Base-by-base conservation (phyloP, 2,797 vertebrate genomes). In the Gallinago stenura region DNA sequence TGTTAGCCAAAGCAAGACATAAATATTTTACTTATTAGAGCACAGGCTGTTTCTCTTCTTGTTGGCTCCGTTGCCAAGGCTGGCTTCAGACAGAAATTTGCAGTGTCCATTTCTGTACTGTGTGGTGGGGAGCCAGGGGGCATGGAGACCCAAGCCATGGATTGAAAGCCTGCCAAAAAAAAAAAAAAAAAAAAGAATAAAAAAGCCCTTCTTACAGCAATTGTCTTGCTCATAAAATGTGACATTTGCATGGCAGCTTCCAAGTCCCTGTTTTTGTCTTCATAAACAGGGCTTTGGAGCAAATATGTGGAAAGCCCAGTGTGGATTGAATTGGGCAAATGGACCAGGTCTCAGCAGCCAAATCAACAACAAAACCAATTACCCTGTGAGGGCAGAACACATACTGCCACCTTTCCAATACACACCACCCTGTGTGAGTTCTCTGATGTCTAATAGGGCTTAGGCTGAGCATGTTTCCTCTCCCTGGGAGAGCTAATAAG, bases 11-110 rank as follows among this genome's bases (percentile, higher is more conserved):
- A 96, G 64, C 83, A 95, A 95, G 91, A 95, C 83, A 84, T 95
- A 96, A 97, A 97, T 97, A 96, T 97, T 97, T 96, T 94, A 94
- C 90, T 97, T 96, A 90, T 89, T 97, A 96, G 93, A 96, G 95
- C 93, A 96, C 91, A 95, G 90, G 48, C 96, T 95, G 96, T 96
- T 97, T 96, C 83, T 95, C 45, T 95, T 96, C 95, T 95, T 0
- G 0, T 85, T 95, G 94, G 90, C 78, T 95, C 64, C 0, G 1
- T 79, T 96, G 90, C 93, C 95, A 95, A 91, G 80, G 91, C 83
- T 87, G 73, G 93, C 66, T 53, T 95, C 90, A 75, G 77, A 68
- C 77, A 95, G 77, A 93, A 91, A 88, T 84, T 86, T 87, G 54
- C 54, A 86, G 58, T 73, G 87, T 95, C 95, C 91, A 0, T 96